Conservation (phyloP, 2,888 invertebrate species). For the Caenorhabditis afra region DNA sequence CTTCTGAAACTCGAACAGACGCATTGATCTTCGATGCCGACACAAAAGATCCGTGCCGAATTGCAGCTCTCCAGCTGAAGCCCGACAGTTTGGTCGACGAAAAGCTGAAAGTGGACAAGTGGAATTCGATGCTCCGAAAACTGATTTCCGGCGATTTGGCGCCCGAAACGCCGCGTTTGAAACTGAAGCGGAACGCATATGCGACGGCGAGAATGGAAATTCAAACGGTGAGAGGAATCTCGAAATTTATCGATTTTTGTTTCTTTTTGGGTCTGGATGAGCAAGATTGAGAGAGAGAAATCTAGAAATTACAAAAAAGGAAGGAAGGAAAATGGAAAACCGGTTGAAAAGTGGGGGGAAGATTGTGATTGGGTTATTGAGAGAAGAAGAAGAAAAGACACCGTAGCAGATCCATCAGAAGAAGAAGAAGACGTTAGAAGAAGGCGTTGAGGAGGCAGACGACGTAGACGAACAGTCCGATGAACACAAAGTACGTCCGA, state of each 20-base stretch:
- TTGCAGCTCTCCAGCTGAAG: slow-evolving; percentile 53
- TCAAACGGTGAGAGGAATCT: slow-evolving; percentile 29
- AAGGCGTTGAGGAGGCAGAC: slow-evolving; percentile 8
- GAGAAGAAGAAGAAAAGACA: background rate
- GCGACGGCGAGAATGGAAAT: slow-evolving; percentile 54
- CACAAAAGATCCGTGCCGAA: too few species aligned
- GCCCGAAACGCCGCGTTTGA: slow-evolving; percentile 46
- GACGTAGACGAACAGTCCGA: background rate
- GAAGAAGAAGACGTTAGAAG: background rate
- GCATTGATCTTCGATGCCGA: too few species aligned
- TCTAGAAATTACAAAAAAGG: too few species aligned
- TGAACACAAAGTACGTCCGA: too few species aligned
- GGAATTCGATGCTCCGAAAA: slow-evolving; percentile 54
- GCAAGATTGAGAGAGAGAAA: too few species aligned
- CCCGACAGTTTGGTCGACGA: slow-evolving; percentile 33
- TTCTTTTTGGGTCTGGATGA: too few species aligned
- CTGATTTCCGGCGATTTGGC: slow-evolving; percentile 24
- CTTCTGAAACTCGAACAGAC: too few species aligned
- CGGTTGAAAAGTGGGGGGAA: slow-evolving; percentile 13
- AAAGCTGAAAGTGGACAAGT: slow-evolving; percentile 46
- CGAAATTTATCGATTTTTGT: too few species aligned
- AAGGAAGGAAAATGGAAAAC: slow-evolving; percentile 21
- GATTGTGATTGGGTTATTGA: too few species aligned
- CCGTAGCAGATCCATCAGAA: slow-evolving; percentile 22
- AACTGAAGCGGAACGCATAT: slow-evolving; percentile 62